Percentiles rank a stretch among this genome's conserved stretches.
Conservation (phyloP, 1,140 invertebrate species). For the Sminthurides bifidus region DNA sequence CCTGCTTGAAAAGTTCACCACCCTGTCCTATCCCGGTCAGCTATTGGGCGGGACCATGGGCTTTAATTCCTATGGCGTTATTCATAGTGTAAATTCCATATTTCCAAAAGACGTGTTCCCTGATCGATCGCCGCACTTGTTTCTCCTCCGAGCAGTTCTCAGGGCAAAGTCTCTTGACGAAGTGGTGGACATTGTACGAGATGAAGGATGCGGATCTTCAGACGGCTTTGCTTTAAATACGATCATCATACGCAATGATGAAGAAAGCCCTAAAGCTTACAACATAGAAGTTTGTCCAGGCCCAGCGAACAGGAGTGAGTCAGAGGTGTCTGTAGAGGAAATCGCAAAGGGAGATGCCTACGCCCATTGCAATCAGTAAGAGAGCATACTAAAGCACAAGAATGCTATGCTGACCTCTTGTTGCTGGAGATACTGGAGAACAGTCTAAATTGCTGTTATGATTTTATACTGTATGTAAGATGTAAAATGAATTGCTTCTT, state of each 20-base stretch:
- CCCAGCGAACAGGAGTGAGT: neutral
- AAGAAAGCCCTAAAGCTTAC: no score
- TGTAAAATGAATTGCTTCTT: no score
- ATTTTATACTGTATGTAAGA: no score
- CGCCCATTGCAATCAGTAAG: constrained; percentile 4
- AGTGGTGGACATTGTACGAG: constrained; percentile 54
- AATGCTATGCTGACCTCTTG: no score
- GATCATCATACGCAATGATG: constrained; percentile 25
- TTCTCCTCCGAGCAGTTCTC: constrained; percentile 60
- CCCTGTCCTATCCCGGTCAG: constrained; percentile 70
- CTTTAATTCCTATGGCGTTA: constrained; percentile 65
- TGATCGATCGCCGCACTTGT: constrained; percentile 1
- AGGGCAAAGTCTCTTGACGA: constrained; percentile 52
- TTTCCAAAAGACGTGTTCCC: constrained; percentile 41
- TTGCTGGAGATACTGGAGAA: no score
- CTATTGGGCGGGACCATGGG: constrained; percentile 78
- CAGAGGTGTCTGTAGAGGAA: neutral
- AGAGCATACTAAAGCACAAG: no score
- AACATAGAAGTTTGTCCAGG: neutral
- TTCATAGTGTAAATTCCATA: constrained; percentile 69
- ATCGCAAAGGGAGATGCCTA: neutral
- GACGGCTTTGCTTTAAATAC: constrained; percentile 74
- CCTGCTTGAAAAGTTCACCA: constrained; percentile 55
- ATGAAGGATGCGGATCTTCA: constrained; percentile 57
- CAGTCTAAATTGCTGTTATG: no score